Base-by-base conservation (phyloP, 2,113 vertebrate genomes). In the Condylura cristata region DNA sequence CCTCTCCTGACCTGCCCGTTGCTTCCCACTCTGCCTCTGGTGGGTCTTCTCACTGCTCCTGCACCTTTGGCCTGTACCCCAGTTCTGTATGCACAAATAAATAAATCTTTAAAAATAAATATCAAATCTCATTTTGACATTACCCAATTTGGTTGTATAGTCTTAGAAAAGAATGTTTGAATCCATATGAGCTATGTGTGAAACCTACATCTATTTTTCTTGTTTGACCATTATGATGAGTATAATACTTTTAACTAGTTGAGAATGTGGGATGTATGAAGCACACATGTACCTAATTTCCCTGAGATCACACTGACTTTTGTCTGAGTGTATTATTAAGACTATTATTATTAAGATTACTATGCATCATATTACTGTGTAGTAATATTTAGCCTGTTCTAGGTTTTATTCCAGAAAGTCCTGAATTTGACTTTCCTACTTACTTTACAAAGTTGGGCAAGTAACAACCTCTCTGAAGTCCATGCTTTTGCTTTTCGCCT, bases 371-470 rank as follows among this genome's bases (percentile, higher is more conserved):
- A 84, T 84, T 92, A 81, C 44, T 80, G 3, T 28, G 76, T 18
- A 48, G 11, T 92, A 71, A 71, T 80, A 28, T 72, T 51, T 87
- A 87, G 41, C 28, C 13, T 84, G 14, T 34, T 22, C 39, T 78
- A 60, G 41, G 14, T 89, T 91, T 91, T 83, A 89, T 44, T 92
- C 8, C 58, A 92, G 39, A 90, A 92, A 44, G 9, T 60, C 78
- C 61, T 96, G 30, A 9, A 65, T 91, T 93, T 84, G 68, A 63
- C 34, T 90, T 87, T 89, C 17, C 48, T 86, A 8, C 24, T 48
- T 94, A 79, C 63, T 85, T 93, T 95, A 61, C 86, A n/a, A 89
- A 82, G 63, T 92, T 91, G 30, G n/a, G 32, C 39, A 79, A 75
- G 37, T 84, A 63, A 89, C 18, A 79, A 39, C 24, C 30, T 79